These are phyloP conservation scores for Aptenodytes forsteri DNA, from an alignment of 2,113 vertebrate species.

Conservation along the genomic window DNA sequence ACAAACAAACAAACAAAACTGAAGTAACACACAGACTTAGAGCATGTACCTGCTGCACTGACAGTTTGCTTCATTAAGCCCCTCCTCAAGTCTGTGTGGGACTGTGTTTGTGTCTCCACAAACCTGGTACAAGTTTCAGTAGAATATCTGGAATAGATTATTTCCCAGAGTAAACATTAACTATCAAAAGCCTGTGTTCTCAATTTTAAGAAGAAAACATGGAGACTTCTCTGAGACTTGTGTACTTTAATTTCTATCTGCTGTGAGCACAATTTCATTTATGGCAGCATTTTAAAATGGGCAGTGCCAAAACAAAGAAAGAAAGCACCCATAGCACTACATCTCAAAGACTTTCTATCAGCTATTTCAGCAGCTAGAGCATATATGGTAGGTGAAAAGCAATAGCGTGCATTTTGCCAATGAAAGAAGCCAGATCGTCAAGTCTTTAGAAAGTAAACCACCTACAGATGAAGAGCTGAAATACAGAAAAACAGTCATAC, in stretches of 20 bases:
- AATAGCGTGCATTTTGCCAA: not conserved
- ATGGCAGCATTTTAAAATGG: not conserved
- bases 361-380: not conserved
- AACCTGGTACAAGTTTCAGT: not conserved
- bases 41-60: not conserved
- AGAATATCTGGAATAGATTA: not conserved
- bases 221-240: not conserved
- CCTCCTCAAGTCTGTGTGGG: not conserved
- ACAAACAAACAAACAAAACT: not conserved
- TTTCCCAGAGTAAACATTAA: not conserved
- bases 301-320: not conserved
- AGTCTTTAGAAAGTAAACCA: slow-evolving; percentile 11
- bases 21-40: not conserved
- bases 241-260: not conserved
- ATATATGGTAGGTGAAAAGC: not conserved
- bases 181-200: not conserved
- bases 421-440: not conserved
- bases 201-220: not conserved
- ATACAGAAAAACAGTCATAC: not conserved
- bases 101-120: not conserved
- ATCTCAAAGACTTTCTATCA: not conserved
- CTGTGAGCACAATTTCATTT: not conserved
- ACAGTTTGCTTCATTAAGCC: not conserved
- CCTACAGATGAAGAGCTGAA: slow-evolving; percentile 12
- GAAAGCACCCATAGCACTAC: not conserved